Base-by-base conservation (phyloP, 2,888 invertebrate genomes). In the Scaptomyza cyrtandrae region DNA sequence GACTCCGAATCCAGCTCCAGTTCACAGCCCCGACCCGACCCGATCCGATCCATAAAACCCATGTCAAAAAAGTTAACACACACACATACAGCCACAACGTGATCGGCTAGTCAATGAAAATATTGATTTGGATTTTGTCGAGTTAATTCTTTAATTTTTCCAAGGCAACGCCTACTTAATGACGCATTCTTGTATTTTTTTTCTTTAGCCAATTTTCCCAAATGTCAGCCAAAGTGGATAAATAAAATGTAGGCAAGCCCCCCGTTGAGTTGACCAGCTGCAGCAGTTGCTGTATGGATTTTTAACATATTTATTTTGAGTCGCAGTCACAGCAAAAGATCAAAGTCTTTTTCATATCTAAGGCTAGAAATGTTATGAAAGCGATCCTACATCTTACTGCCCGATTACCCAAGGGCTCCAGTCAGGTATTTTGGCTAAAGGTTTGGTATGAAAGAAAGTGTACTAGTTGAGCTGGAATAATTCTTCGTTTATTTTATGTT, bases 21-120 rank as follows among this genome's bases (percentile, higher is more conserved):
- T 41, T 43, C 16, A 35, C 13, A 41, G 48, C 16, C n/a, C 62
- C 46, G 46, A 45, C 39, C 16, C 14, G 14, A 9, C 14, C 7
- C 45, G 62, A 53, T 49, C 45, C 52, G 55, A 69, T 60, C 72
- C 78, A 85, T 85, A 82, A 81, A 85, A 86, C 86, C 86, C 82
- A 76, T 86, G 87, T 86, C 85, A 87, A 82, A 76, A 41, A 78
- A 78, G 85, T 81, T 80, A 86, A 75, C 69, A 71, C 77, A 78
- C 80, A 39, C 9, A 71, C 71, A 68, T 77, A 39, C 39, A 39
- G 2, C 35, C 13, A 72, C 78, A 75, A 52, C 59, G 63, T 63
- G 65, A 68, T 70, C 59, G 59, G 49, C 66, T 71, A 61, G 66
- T 88, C 88, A 85, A 85, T 85, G 88, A 84, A 84, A 86, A 78